A percentile compares a stretch with the other conserved stretches of the same genome.
Conservation (phyloP, 2,797 vertebrate genomes). For the Myotis planiceps region DNA sequence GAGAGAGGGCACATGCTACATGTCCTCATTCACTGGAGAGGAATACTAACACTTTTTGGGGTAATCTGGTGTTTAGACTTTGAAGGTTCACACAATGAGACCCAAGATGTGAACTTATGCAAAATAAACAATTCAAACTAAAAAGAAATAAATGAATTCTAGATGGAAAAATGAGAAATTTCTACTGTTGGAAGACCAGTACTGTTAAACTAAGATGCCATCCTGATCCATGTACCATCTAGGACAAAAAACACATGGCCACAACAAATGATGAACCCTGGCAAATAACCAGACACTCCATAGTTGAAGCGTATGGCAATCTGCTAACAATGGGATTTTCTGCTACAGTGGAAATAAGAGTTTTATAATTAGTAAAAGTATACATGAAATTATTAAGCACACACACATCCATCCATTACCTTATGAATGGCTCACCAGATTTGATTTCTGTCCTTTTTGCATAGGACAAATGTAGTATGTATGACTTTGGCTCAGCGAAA, state of each 20-base stretch:
- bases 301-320: neutral
- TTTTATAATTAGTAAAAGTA: neutral
- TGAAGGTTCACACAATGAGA: neutral
- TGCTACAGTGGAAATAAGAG: neutral
- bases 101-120: neutral
- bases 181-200: neutral
- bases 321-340: neutral
- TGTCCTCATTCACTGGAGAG: slow-evolving; percentile 29
- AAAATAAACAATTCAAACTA: neutral
- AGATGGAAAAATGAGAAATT: neutral
- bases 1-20: slow-evolving; percentile 39
- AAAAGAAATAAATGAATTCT: neutral
- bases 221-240: neutral
- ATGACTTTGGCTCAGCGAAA: neutral
- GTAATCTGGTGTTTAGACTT: slow-evolving; percentile 9
- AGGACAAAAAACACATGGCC: neutral
- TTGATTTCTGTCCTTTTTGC: neutral
- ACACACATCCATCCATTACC: neutral
- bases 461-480: neutral
- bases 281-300: neutral
- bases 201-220: neutral
- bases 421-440: neutral
- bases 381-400: neutral
- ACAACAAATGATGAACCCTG: neutral
- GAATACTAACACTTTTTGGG: neutral